phyloP scores from a whole-genome alignment of 2,113 vertebrate genomes.

The Poecilia latipinna region DNA sequence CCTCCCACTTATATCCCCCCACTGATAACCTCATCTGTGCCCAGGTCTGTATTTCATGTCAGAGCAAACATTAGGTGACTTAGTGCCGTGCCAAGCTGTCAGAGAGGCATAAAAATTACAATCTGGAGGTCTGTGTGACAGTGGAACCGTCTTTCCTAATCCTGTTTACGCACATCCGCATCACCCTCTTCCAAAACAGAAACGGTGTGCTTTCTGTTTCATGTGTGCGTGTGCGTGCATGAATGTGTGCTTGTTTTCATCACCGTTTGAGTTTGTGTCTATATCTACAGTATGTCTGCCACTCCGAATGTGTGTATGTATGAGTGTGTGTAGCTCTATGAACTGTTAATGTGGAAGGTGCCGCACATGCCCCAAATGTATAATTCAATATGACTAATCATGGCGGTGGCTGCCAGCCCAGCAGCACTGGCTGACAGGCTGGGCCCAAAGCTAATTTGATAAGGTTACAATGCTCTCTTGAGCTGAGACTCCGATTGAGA shows the following conservation, averaged over 20 bases:
- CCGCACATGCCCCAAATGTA: slow-evolving; percentile 77
- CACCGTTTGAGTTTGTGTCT: slow-evolving; percentile 47
- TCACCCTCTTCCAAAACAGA: slow-evolving; percentile 76
- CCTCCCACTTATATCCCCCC: slow-evolving; percentile 66
- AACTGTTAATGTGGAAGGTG: slow-evolving; percentile 71
- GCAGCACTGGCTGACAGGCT: slow-evolving; percentile 78
- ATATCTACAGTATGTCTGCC: slow-evolving; percentile 21
- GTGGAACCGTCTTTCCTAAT: slow-evolving; percentile 81
- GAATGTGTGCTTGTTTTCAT: slow-evolving; percentile 46
- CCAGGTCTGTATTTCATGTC: slow-evolving; percentile 77
- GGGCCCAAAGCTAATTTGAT: slow-evolving; percentile 80
- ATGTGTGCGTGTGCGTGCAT: slow-evolving; percentile 21
- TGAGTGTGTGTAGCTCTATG: slow-evolving; percentile 38
- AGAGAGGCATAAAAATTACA: slow-evolving; percentile 81
- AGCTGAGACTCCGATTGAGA: slow-evolving; percentile 64
- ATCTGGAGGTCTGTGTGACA: slow-evolving; percentile 81
- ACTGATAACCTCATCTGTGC: slow-evolving; percentile 76
- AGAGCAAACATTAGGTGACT: slow-evolving; percentile 81
- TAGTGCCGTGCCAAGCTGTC: slow-evolving; percentile 78
- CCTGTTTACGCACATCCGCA: slow-evolving; percentile 82
- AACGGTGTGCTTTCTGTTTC: slow-evolving; percentile 50
- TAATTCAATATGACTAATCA: slow-evolving; percentile 86
- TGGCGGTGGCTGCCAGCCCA: slow-evolving; percentile 78
- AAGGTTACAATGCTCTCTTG: slow-evolving; percentile 78
- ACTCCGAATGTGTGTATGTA: slow-evolving; percentile 36